Evolutionary conservation across 2,888 invertebrate genomes (phyloP), one percentile per base, ranked within the genome.

Genomic region (Parnassius orleans): DNA sequence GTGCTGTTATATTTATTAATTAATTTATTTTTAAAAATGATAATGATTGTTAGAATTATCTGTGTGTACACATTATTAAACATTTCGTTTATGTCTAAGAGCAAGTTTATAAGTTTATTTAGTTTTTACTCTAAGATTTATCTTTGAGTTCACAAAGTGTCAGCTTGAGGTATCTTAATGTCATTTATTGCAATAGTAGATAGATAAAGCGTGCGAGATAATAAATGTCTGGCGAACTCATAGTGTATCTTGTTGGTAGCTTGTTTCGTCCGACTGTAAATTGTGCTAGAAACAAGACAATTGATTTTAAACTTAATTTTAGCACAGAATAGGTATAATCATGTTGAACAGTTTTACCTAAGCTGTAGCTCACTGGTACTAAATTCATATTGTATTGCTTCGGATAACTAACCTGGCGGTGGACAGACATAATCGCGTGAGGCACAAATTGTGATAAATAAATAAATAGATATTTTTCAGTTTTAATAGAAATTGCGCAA

Each of bases 391-490:
- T 87, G 84, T 85, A 84, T 85, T 82, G 81, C 77, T 79, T 78
- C 74, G 76, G 81, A 79, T 86, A 84, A 78, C 81, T 86, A 90
- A 90, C 87, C 74, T 79, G 87, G 83, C 90, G 82, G 80, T 68
- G 75, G 85, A 89, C 82, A 88, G 87, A 84, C 87, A 64, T 90
- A 90, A 90, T 88, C 84, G 84, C 82, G 86, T 84, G 82, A 85
- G 86, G 78, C 87, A 83, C 78, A 78, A 79, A 86, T 88, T 87
- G 83, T 87, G 86, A 87, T 87, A 33, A 33, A 7, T 0, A 33
- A 33, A 33, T 33, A 7, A 33, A 33, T 7, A 7, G 7, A 33
- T 33, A 33, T 33, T 33, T 33, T 33, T 33, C 5, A 33, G 7
- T 33, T 33, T 33, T 33, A 7, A 33, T 33, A 33, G 33, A 33